phyloP scores from a whole-genome alignment of 2,797 vertebrate genomes.

The Distichodus sexfasciatus region DNA sequence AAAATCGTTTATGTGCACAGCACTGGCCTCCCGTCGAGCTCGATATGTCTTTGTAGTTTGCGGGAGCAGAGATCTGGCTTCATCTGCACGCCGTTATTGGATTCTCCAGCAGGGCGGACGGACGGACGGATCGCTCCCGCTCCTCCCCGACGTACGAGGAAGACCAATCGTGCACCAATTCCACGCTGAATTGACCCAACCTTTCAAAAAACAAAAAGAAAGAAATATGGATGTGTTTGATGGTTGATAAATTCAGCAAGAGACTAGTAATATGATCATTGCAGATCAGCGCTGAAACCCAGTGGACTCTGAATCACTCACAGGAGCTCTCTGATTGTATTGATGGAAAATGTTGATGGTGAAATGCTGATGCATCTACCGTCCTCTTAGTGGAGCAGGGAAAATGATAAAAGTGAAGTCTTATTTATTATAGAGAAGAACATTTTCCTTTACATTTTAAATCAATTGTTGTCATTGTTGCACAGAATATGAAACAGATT shows the following conservation, averaged over 20 bases:
- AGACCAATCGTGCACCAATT: slow-evolving; percentile 34
- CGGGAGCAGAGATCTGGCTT: slow-evolving; percentile 46
- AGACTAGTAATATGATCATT: slow-evolving; percentile 46
- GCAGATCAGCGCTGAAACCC: slow-evolving; percentile 23
- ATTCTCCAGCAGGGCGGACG: slow-evolving; percentile 42
- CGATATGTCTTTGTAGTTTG: slow-evolving; percentile 58
- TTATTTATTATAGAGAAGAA: not conserved
- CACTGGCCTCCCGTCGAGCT: slow-evolving; percentile 61
- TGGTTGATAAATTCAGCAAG: slow-evolving; percentile 51
- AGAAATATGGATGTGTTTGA: slow-evolving; percentile 36
- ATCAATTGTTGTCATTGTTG: no score
- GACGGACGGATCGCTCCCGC: slow-evolving; percentile 8
- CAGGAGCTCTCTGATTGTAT: slow-evolving; percentile 33
- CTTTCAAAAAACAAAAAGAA: slow-evolving; percentile 45
- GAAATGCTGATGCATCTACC: not conserved
- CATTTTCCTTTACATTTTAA: no score
- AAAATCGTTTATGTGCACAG: slow-evolving; percentile 72
- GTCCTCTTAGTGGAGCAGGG: not conserved
- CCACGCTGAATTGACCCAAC: slow-evolving; percentile 49
- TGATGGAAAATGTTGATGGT: slow-evolving; percentile 10
- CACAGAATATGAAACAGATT: no score
- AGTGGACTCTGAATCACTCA: not conserved
- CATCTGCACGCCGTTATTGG: slow-evolving; percentile 54
- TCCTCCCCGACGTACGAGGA: slow-evolving; percentile 11
- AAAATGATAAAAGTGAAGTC: slow-evolving; percentile 5